Evolutionary conservation across 2,888 invertebrate genomes (phyloP).

Genomic region (Zygogramma bicolorata): DNA sequence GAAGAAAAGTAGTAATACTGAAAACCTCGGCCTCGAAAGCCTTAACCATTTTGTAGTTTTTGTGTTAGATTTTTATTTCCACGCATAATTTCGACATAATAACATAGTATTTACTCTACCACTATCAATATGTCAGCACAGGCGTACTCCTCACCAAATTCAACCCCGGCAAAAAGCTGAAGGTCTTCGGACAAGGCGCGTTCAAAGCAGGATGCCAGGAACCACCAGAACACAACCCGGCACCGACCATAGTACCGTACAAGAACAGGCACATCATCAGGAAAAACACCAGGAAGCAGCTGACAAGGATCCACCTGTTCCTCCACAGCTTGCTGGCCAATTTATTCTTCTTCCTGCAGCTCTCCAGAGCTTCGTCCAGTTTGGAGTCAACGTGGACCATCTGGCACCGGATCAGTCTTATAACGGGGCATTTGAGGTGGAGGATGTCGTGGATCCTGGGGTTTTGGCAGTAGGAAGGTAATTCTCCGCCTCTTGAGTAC

Average conservation of each 20-base stretch:
- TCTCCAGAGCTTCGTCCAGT: conserved; percentile 34
- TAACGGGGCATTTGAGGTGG: conserved; percentile 53
- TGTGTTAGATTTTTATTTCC: neutral
- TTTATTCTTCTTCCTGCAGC: conserved; percentile 33
- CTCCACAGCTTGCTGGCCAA: conserved; percentile 41
- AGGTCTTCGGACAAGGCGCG: conserved; percentile 25
- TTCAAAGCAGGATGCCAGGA: conserved; percentile 24
- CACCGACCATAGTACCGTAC: conserved; percentile 52
- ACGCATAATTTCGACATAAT: neutral
- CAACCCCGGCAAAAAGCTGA: conserved; percentile 9
- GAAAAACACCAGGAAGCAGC: conserved; percentile 43
- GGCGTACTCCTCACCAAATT: conserved; percentile 3
- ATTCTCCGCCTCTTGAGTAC: neutral
- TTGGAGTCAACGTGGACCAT: conserved; percentile 45
- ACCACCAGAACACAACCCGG: conserved; percentile 48
- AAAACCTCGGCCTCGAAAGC: too few species aligned
- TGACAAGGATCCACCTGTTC: conserved; percentile 48
- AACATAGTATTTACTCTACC: neutral
- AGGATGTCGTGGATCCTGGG: conserved; percentile 47
- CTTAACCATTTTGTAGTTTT: too few species aligned
- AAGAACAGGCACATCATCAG: conserved; percentile 50
- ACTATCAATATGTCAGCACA: conserved; percentile 2
- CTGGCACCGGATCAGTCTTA: conserved; percentile 48
- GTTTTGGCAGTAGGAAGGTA: conserved; percentile 9
- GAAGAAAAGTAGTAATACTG: too few species aligned